A percentile compares a stretch with the other conserved stretches of the same genome.
phyloP scores from a whole-genome alignment of 2,797 vertebrate genomes.

The Protosalanx chinensis region DNA sequence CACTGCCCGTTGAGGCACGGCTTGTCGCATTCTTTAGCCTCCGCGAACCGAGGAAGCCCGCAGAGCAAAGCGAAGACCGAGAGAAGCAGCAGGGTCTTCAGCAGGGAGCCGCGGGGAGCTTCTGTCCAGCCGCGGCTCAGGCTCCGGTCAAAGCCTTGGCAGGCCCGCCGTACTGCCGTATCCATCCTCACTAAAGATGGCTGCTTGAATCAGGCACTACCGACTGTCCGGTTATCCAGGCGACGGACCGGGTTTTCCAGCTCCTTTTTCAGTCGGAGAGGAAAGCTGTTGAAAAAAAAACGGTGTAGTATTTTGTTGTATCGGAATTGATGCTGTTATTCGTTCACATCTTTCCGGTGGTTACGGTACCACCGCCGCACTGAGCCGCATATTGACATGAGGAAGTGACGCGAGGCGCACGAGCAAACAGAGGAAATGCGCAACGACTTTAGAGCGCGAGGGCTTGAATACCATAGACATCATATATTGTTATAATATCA shows the following conservation, averaged over 20 bases:
- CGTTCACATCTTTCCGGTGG: slow-evolving; percentile 68
- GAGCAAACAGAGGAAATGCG: slow-evolving; percentile 64
- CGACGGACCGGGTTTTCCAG: not conserved
- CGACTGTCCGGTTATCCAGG: slow-evolving; percentile 25
- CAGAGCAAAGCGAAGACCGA: slow-evolving; percentile 61
- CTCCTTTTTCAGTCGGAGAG: not conserved
- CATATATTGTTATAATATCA: not conserved
- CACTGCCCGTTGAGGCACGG: slow-evolving; percentile 90
- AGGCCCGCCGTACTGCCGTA: slow-evolving; percentile 63
- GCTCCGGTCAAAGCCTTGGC: slow-evolving; percentile 53
- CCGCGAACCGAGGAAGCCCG: slow-evolving; percentile 58
- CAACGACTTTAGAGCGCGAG: slow-evolving; percentile 36
- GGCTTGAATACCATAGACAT: slow-evolving; percentile 24
- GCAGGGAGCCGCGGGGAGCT: slow-evolving; percentile 49
- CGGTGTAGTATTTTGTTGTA: slow-evolving; percentile 19
- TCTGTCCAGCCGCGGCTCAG: slow-evolving; percentile 41
- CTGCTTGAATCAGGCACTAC: slow-evolving; percentile 50
- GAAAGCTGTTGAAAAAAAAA: not conserved
- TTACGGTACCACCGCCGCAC: slow-evolving; percentile 63
- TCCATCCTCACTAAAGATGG: slow-evolving; percentile 73
- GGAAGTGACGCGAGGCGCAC: slow-evolving; percentile 70
- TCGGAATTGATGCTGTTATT: slow-evolving; percentile 25
- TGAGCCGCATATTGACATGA: slow-evolving; percentile 72
- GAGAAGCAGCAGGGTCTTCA: slow-evolving; percentile 56
- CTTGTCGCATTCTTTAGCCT: slow-evolving; percentile 89